Evolutionary conservation across 1,140 invertebrate genomes (phyloP).

Genomic region (Neoseiulus cucumeris): DNA sequence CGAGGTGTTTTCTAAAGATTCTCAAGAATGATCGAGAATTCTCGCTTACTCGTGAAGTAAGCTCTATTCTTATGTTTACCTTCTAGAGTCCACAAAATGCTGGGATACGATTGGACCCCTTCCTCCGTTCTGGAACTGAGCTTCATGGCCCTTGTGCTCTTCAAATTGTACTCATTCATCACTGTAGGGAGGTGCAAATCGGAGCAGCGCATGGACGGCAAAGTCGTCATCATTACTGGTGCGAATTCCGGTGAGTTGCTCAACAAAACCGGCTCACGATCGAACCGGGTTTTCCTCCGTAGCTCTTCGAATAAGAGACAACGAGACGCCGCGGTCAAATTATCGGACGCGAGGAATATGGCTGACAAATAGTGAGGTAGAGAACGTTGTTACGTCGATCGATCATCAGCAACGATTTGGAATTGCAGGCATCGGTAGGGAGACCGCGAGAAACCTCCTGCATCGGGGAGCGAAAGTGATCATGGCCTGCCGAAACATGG

Average conservation of each 20-base stretch:
- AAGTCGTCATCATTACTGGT: slow-evolving; percentile 72
- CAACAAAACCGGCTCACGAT: background rate
- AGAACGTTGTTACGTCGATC: background rate
- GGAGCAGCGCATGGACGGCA: slow-evolving; percentile 41
- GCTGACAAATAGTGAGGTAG: background rate
- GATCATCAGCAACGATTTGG: background rate
- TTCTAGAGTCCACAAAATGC: no score
- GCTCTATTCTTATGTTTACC: no score
- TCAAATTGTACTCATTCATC: no score
- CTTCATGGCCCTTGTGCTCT: no score
- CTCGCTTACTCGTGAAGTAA: no score
- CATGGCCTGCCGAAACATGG: slow-evolving; percentile 44
- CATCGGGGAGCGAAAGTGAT: slow-evolving; percentile 42
- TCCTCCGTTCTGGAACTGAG: no score
- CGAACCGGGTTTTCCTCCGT: background rate
- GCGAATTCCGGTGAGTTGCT: slow-evolving; percentile 39
- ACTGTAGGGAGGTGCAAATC: background rate
- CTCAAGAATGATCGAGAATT: no score
- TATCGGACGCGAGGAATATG: background rate
- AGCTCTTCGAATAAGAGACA: background rate
- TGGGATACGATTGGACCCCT: no score
- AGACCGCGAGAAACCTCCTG: slow-evolving; percentile 34
- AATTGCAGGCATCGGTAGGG: slow-evolving; percentile 33
- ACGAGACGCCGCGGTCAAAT: background rate
- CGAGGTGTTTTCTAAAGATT: no score